A percentile compares a stretch with the other conserved stretches of the same genome.
Evolutionary conservation across 1,140 invertebrate species (phyloP).

Genomic region (Matsumurasca onukii): DNA sequence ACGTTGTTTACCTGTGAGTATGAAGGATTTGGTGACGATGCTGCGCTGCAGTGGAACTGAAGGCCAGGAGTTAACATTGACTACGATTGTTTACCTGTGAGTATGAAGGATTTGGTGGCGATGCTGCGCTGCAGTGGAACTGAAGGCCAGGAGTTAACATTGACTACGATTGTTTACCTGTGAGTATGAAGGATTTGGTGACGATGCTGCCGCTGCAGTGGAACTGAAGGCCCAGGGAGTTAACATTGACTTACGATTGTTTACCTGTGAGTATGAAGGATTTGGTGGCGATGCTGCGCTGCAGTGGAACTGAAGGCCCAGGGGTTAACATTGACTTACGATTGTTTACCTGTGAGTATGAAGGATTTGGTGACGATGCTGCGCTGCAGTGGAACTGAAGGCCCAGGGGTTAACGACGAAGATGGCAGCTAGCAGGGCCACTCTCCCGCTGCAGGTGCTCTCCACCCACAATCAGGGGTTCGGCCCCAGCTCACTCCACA

Average conservation of each 20-base stretch:
- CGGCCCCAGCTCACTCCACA: slow-evolving; percentile 44
- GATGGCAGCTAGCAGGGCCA: slow-evolving; percentile 57
- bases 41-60: no score
- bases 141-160: no score
- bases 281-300: slow-evolving; percentile 46
- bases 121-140: no score
- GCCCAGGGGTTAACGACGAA: slow-evolving; percentile 48
- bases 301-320: slow-evolving; percentile 54
- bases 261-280: slow-evolving; percentile 49
- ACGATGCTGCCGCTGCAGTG: slow-evolving; percentile 51
- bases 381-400: slow-evolving; percentile 54
- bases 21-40: no score
- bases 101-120: no score
- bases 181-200: slow-evolving; percentile 46
- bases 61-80: no score
- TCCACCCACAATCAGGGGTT: slow-evolving; percentile 49
- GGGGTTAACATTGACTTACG: no score
- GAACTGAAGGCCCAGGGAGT: slow-evolving; percentile 52
- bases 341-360: slow-evolving; percentile 50
- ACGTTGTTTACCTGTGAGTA: no score
- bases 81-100: no score
- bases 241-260: no score
- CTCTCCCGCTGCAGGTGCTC: slow-evolving; percentile 45
- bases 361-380: slow-evolving; percentile 46
- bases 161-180: no score